Evolutionary conservation across 2,797 vertebrate genomes (phyloP), one percentile per base, ranked within the genome.

Genomic region (Coregonus sp.): DNA sequence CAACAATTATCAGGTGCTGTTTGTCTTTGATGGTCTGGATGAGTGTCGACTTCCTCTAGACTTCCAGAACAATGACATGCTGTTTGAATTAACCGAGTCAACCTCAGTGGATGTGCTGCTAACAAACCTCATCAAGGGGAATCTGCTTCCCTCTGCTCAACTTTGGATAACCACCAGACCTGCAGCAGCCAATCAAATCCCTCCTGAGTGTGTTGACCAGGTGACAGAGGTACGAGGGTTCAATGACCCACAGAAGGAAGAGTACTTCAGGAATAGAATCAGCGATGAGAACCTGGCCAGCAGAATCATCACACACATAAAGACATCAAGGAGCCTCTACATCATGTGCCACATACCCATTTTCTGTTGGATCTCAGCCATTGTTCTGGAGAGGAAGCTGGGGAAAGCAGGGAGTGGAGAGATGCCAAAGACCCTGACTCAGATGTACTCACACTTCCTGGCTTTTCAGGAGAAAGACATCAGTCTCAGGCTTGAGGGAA

Each of bases 321-420:
- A 88, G 72, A 88, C 88, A 56, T 87, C 76, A 76, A 86, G 88
- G 77, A 92, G 86, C 74, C 91, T 93, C 50, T 78, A 91, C 83
- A 91, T 92, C 83, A 93, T 93, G 92, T 93, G 92, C 66, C 86
- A 92, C 84, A 91, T 93, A 78, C 92, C 92, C 0, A 59, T 92
- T 65, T 93, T 93, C 84, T 93, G 92, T 69, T 86, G 75, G 82
- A 91, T 93, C 82, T 86, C 88, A 0, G 80, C 84, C 0, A 89
- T 31, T 1, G 91, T 93, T 54, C 86, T 92, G 0, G 83, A 85
- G 80, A 86, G 84, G 74, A 83, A 74, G 29, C 33, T 89, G 76
- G 9, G 0, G 0, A 72, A 5, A 0, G 11, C 54, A 4, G 76
- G 81, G 35, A 35, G 69, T 11, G 83, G 85, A 73, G 82, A 90